Percentiles rank a stretch among this genome's conserved stretches.
phyloP scores from a whole-genome alignment of 2,113 vertebrate species.

The Gnathonemus echidnorhynchus region DNA sequence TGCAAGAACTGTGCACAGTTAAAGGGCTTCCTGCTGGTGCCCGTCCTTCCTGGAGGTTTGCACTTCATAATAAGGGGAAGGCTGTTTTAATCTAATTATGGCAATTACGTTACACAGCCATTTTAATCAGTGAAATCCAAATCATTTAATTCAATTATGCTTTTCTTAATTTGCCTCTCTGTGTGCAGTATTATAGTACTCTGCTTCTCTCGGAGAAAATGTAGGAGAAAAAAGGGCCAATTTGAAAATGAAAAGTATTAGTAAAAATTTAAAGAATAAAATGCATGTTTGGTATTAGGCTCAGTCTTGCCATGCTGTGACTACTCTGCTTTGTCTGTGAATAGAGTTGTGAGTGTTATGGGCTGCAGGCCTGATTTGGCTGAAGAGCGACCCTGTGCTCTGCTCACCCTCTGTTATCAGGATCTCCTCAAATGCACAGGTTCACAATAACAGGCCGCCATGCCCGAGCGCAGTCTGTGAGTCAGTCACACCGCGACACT shows the following conservation, averaged over 20 bases:
- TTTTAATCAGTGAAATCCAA: slow-evolving; percentile 45
- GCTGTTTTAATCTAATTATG: slow-evolving; percentile 40
- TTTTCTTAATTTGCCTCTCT: slow-evolving; percentile 40
- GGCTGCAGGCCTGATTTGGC: not conserved
- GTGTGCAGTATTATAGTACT: slow-evolving; percentile 4
- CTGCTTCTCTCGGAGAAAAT: not conserved
- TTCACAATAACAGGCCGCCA: not conserved
- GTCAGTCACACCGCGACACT: not conserved
- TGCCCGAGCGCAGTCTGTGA: not conserved
- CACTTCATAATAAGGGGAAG: slow-evolving; percentile 22
- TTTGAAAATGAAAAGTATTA: not conserved
- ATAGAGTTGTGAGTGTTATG: not conserved
- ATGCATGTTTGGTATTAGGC: not conserved
- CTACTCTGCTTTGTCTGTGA: not conserved
- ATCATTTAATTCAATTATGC: slow-evolving; percentile 44
- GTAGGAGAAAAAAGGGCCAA: not conserved
- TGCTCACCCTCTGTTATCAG: not conserved
- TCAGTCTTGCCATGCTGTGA: not conserved
- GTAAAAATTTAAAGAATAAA: not conserved
- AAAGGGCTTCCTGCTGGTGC: slow-evolving; percentile 12
- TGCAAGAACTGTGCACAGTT: slow-evolving; percentile 11
- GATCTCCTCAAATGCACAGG: not conserved
- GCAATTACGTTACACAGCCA: slow-evolving; percentile 38
- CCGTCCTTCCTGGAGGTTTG: slow-evolving; percentile 13
- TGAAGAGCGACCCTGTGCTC: no score